These are phyloP conservation scores for Priocnemis perturbator DNA, from an alignment of 2,888 invertebrate species.

Conservation along the genomic window DNA sequence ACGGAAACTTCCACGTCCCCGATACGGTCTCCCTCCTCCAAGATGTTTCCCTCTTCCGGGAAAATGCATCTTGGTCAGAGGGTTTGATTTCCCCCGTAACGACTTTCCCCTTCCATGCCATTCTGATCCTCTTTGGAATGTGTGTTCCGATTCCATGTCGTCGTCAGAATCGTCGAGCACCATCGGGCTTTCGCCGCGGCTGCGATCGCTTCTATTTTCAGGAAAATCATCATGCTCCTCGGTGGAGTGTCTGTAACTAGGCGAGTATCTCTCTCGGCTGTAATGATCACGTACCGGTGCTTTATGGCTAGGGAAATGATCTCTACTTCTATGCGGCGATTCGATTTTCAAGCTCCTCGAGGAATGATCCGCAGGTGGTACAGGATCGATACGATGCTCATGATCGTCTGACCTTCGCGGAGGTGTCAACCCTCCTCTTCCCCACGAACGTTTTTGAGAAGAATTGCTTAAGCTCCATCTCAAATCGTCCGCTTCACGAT, in stretches of 20 bases:
- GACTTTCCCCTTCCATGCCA: constrained; percentile 60
- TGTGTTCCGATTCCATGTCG: constrained; percentile 56
- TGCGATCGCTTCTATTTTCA: constrained; percentile 60
- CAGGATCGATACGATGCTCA: constrained; percentile 41
- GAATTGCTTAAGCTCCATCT: constrained; percentile 68
- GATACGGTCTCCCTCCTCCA: constrained; percentile 52
- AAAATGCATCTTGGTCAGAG: constrained; percentile 50
- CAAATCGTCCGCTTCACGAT: constrained; percentile 65
- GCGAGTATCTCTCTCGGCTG: constrained; percentile 53
- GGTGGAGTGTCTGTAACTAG: constrained; percentile 51
- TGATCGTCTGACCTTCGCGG: constrained; percentile 52
- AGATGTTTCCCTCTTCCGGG: constrained; percentile 53
- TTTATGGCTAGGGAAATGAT: constrained; percentile 47
- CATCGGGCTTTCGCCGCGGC: constrained; percentile 65
- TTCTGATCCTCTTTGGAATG: constrained; percentile 52
- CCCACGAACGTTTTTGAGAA: constrained; percentile 60
- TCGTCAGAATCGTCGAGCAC: constrained; percentile 61
- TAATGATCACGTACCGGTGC: constrained; percentile 51
- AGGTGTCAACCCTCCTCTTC: constrained; percentile 47
- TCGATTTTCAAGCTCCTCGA: constrained; percentile 48
- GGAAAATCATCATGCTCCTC: constrained; percentile 57
- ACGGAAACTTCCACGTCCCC: constrained; percentile 56
- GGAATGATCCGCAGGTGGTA: constrained; percentile 44
- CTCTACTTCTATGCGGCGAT: constrained; percentile 54
- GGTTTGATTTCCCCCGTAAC: constrained; percentile 49